Base-by-base conservation (phyloP, 2,797 vertebrate species). In the Liasis olivaceus region DNA sequence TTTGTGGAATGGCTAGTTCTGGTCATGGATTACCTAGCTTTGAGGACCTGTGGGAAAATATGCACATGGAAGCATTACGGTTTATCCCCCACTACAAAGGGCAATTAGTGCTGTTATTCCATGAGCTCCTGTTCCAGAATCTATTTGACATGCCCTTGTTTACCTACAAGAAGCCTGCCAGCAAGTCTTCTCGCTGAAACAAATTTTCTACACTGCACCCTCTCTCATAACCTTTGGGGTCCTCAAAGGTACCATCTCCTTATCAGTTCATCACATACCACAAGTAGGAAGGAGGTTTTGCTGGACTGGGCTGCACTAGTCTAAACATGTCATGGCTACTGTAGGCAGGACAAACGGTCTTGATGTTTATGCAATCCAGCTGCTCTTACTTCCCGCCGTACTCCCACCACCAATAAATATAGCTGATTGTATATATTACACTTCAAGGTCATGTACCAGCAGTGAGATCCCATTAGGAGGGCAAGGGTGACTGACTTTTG, bases 401-500 rank as follows among this genome's bases (percentile, higher is more conserved):
- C 85, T 90, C 31, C 42, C 88, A 54, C 14, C 9, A 64, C 93
- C 95, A 95, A 97, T 98, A 96, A 97, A 98, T 96, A 93, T 93
- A 93, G 95, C 96, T 97, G 96, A 97, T 97, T 97, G 98, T 98
- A 96, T 97, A 93, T 94, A 94, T 95, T 96, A 42, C 95, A 97
- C 93, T 94, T 96, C 62, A 15, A 91, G 97, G 95, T 96, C 1
- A 9, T 89, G 95, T 94, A 92, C 97, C 96, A 96, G 96, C 96
- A 96, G 97, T 95, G 96, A 97, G 97, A 97, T 96, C 94, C 96
- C 97, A 98, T 98, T 98, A 97, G 96, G 84, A 97, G 97, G 96
- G 94, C 96, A 97, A 96, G 97, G 97, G 96, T 97, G 98, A 97
- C 91, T 94, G 96, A 94, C 97, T 97, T 95, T 95, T 98, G 97